Evolutionary conservation across 2,113 vertebrate genomes (phyloP).

Genomic region (Caranx melampygus): DNA sequence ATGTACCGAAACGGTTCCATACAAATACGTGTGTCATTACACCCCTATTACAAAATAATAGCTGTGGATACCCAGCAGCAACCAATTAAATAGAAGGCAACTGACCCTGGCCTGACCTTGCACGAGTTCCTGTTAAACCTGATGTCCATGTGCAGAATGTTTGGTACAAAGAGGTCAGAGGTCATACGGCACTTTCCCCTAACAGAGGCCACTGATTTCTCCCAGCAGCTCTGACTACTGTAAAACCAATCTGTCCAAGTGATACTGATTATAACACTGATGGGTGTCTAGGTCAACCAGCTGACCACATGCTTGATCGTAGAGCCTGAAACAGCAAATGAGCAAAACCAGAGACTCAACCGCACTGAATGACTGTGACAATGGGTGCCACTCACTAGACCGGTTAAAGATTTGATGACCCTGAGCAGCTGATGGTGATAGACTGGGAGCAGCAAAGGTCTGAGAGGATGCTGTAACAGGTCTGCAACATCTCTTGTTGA

Average conservation of each 20-base stretch:
- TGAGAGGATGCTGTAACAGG: no score
- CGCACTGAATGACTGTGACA: no score
- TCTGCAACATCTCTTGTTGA: no score
- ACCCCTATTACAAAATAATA: not conserved
- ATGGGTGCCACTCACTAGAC: no score
- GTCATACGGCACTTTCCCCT: not conserved
- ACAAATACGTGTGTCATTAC: no score
- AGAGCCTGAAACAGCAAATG: no score
- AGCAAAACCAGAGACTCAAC: no score
- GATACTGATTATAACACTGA: no score
- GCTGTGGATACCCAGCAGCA: not conserved
- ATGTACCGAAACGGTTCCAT: no score
- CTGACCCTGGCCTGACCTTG: not conserved
- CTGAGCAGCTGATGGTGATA: not conserved
- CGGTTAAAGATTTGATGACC: not conserved
- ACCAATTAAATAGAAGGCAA: not conserved
- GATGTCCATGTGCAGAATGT: not conserved
- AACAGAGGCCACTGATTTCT: no score
- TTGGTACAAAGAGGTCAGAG: not conserved
- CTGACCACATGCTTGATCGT: no score
- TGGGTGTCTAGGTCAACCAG: not conserved
- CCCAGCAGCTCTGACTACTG: not conserved
- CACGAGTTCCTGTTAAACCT: not conserved
- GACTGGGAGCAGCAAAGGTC: not conserved
- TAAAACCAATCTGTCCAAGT: no score